These are phyloP conservation scores for Cirrhinus mrigala DNA, from an alignment of 2,797 vertebrate genomes.

Conservation along the genomic window DNA sequence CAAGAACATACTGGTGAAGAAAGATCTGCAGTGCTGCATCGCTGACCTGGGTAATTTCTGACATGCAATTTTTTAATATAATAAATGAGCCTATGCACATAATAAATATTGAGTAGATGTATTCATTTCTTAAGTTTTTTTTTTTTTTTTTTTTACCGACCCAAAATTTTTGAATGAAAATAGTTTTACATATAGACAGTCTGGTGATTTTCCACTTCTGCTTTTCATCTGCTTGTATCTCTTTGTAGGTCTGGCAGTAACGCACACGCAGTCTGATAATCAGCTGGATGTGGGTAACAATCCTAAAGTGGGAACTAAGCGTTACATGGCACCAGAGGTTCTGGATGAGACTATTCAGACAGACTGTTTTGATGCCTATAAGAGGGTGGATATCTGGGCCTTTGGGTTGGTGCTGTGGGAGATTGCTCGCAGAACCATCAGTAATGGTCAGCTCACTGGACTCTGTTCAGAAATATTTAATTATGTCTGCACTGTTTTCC, in stretches of 20 bases:
- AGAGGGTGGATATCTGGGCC: conserved; percentile 87
- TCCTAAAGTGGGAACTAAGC: conserved; percentile 86
- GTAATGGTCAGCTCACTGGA: conserved; percentile 76
- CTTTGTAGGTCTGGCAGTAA: conserved; percentile 81
- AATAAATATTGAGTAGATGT: background rate
- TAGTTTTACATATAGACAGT: background rate
- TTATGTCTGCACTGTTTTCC: background rate
- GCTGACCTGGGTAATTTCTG: conserved; percentile 80
- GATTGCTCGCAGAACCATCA: conserved; percentile 83
- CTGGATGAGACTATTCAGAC: conserved; percentile 84
- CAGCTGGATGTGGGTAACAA: conserved; percentile 85
- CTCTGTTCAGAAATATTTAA: background rate
- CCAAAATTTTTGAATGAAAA: background rate
- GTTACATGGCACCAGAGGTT: conserved; percentile 86
- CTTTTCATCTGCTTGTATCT: background rate
- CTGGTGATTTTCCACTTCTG: background rate
- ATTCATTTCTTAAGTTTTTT: too few species aligned
- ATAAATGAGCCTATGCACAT: background rate
- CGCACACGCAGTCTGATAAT: conserved; percentile 84
- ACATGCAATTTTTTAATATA: background rate
- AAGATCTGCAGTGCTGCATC: conserved; percentile 85
- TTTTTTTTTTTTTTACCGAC: background rate
- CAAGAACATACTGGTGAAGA: conserved; percentile 86
- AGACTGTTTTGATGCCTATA: conserved; percentile 86
- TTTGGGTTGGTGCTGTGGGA: conserved; percentile 87